Conservation (phyloP, 2,797 vertebrate species). For the Harpagifer antarcticus region DNA sequence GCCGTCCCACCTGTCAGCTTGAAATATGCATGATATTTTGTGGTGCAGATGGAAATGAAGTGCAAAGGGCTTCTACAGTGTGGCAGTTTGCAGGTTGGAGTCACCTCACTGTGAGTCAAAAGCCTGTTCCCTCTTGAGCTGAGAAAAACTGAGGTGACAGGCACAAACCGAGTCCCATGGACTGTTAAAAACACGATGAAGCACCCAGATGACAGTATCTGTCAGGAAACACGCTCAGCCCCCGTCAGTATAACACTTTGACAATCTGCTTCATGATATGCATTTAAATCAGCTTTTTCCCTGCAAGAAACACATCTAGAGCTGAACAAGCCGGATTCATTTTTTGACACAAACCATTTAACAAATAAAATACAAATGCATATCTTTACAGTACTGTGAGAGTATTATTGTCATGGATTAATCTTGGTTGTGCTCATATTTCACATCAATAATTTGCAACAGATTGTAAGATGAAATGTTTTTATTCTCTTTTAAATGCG, state of each 20-base stretch:
- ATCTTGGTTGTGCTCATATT: neutral
- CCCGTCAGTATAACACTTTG: constrained; percentile 7
- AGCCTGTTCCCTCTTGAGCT: constrained; percentile 48
- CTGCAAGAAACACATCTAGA: neutral
- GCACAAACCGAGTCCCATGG: constrained; percentile 36
- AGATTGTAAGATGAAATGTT: neutral
- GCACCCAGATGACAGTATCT: constrained; percentile 59
- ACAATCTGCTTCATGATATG: constrained; percentile 14
- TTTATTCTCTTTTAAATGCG: neutral
- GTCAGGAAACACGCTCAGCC: constrained; percentile 48
- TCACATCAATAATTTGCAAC: neutral
- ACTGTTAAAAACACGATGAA: constrained; percentile 40
- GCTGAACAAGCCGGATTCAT: no score
- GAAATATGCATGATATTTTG: neutral
- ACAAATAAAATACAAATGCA: neutral
- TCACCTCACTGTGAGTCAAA: constrained; percentile 50
- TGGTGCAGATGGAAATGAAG: constrained; percentile 27
- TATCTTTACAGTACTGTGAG: neutral
- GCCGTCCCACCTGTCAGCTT: constrained; percentile 1
- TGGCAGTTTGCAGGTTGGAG: constrained; percentile 40
- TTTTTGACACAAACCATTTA: neutral
- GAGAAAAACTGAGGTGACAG: constrained; percentile 59
- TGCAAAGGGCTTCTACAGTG: neutral
- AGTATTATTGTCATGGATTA: neutral
- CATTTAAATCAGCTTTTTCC: constrained; percentile 16